Evolutionary conservation across 2,113 vertebrate species (phyloP).

Genomic region (Leucopternis melanops): DNA sequence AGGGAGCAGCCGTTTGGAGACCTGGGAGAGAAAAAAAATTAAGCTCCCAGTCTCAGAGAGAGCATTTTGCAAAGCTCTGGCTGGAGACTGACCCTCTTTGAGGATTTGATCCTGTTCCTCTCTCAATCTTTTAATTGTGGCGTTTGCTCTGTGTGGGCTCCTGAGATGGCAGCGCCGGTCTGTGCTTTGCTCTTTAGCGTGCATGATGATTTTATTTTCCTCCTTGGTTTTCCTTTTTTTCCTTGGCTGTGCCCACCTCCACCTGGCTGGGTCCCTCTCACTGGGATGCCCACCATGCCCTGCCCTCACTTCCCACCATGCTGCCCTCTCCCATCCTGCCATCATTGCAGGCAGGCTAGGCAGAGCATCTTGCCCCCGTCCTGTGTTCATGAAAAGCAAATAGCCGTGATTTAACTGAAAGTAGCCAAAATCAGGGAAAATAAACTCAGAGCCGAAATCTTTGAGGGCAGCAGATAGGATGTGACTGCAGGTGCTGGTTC

Average conservation of each 20-base stretch:
- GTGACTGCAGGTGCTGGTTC: not conserved
- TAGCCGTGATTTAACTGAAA: not conserved
- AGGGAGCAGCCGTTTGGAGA: not conserved
- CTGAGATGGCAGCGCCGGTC: not conserved
- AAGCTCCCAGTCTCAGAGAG: not conserved
- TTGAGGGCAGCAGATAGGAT: not conserved
- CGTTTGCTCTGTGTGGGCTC: not conserved
- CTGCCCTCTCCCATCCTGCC: too few species aligned
- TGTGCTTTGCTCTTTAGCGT: not conserved
- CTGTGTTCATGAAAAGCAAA: not conserved
- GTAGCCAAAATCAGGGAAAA: not conserved
- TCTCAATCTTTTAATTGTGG: not conserved
- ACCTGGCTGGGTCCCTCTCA: not conserved
- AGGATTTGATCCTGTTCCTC: not conserved
- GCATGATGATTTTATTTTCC: not conserved
- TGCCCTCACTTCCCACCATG: not conserved
- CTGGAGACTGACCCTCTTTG: not conserved
- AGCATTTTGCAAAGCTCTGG: not conserved
- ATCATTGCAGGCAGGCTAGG: not conserved
- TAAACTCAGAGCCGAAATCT: not conserved
- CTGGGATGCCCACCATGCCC: not conserved
- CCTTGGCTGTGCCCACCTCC: not conserved
- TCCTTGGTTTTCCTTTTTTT: not conserved
- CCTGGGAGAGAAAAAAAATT: not conserved
- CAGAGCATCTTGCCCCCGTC: not conserved